These are phyloP conservation scores for Morus bassanus DNA, from an alignment of 2,797 vertebrate species.

Conservation along the genomic window DNA sequence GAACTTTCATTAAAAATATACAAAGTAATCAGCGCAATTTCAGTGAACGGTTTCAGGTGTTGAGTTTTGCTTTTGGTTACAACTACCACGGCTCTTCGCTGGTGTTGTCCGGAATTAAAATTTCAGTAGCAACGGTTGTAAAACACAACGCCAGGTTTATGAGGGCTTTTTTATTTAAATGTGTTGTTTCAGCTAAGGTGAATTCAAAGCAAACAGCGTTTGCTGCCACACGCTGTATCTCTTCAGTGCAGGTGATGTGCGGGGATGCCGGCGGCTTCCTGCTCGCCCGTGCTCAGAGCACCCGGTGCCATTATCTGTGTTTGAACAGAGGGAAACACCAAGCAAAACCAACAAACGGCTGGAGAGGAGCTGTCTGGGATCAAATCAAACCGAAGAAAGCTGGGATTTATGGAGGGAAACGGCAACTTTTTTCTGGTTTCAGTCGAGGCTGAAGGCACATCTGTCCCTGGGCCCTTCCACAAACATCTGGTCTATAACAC, in stretches of 20 bases:
- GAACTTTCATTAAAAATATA: neutral
- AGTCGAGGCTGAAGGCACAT: conserved; percentile 18
- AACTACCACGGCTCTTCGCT: rapidly evolving
- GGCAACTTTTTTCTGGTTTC: neutral
- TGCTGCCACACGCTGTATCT: neutral
- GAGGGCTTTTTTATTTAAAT: neutral
- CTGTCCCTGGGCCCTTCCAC: conserved; percentile 66
- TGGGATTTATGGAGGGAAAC: conserved; percentile 67
- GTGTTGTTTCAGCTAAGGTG: neutral
- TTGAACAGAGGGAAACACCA: neutral
- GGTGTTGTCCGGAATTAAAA: neutral
- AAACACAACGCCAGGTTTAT: neutral
- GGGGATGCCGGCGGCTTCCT: neutral
- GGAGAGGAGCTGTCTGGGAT: neutral
- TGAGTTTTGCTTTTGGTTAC: neutral
- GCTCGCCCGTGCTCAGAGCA: neutral
- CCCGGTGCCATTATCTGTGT: neutral
- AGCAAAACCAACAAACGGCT: neutral
- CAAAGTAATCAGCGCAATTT: rapidly evolving
- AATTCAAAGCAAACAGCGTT: neutral
- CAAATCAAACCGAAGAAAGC: neutral
- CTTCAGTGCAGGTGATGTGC: neutral
- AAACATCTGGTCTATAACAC: conserved; percentile 50
- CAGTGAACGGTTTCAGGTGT: rapidly evolving
- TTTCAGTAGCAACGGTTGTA: neutral